Evolutionary conservation across 2,113 vertebrate species (phyloP).

Genomic region (Bos indicus): DNA sequence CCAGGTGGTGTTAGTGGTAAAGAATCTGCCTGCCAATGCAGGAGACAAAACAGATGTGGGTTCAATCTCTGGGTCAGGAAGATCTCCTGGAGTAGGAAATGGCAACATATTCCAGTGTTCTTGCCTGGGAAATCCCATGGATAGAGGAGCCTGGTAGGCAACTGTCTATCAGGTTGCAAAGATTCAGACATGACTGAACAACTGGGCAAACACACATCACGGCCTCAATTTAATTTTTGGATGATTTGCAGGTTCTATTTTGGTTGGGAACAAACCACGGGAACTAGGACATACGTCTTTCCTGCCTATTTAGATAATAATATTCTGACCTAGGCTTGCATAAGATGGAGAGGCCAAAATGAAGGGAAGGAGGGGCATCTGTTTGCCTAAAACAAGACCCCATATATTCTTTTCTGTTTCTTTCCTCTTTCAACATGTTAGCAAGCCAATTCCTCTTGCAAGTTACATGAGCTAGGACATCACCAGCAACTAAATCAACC

Average conservation of each 20-base stretch:
- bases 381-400: background rate
- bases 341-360: background rate
- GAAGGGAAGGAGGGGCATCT: rapidly evolving
- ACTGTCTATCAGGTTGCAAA: background rate
- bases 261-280: background rate
- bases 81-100: background rate
- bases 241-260: background rate
- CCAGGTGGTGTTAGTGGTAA: background rate
- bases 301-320: background rate
- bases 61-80: background rate
- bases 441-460: background rate
- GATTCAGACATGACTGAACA: background rate
- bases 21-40: background rate
- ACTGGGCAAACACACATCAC: rapidly evolving
- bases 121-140: background rate
- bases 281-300: background rate
- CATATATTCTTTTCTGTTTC: background rate
- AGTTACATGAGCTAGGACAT: background rate
- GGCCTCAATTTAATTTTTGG: background rate
- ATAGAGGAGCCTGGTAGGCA: background rate
- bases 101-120: background rate
- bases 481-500: background rate
- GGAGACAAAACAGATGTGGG: background rate
- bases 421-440: background rate
- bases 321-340: background rate